These are phyloP conservation scores for Danionella dracula DNA, from an alignment of 2,797 vertebrate species.

Conservation along the genomic window DNA sequence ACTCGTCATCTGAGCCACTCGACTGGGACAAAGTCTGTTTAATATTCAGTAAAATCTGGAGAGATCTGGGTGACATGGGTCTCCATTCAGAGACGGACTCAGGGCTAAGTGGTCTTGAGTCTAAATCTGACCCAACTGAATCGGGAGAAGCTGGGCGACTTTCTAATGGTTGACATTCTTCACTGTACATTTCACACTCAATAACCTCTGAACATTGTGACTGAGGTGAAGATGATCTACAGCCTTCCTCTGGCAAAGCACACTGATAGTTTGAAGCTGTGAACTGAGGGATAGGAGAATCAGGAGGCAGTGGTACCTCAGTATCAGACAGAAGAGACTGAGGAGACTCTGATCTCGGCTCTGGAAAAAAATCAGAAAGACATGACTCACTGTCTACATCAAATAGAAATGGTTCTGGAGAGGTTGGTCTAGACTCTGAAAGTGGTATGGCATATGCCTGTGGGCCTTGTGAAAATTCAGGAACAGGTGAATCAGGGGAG, in stretches of 20 bases:
- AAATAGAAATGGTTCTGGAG: slow-evolving; percentile 45
- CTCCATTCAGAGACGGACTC: slow-evolving; percentile 23
- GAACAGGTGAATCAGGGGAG: slow-evolving; percentile 21
- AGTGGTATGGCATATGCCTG: neutral
- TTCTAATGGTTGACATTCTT: neutral
- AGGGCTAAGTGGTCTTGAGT: slow-evolving; percentile 15
- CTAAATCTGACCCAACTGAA: slow-evolving; percentile 27
- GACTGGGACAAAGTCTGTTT: slow-evolving; percentile 62
- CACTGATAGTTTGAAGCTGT: neutral
- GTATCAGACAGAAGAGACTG: neutral
- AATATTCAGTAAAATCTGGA: slow-evolving; percentile 23
- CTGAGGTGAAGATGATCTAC: slow-evolving; percentile 52
- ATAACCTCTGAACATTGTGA: slow-evolving; percentile 50
- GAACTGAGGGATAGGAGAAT: slow-evolving; percentile 31
- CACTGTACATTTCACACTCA: slow-evolving; percentile 41
- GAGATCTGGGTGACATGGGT: slow-evolving; percentile 39
- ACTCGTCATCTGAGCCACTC: slow-evolving; percentile 44
- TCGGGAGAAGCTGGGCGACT: slow-evolving; percentile 42
- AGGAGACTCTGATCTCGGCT: slow-evolving; percentile 33
- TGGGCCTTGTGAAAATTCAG: slow-evolving; percentile 18
- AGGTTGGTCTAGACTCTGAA: slow-evolving; percentile 29
- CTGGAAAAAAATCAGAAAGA: slow-evolving; percentile 1
- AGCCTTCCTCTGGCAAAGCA: slow-evolving; percentile 26
- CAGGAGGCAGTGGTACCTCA: slow-evolving; percentile 35
- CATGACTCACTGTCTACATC: slow-evolving; percentile 47